Evolutionary conservation across 1,140 invertebrate genomes (phyloP).

Genomic region (Aphelenchoides besseyi): DNA sequence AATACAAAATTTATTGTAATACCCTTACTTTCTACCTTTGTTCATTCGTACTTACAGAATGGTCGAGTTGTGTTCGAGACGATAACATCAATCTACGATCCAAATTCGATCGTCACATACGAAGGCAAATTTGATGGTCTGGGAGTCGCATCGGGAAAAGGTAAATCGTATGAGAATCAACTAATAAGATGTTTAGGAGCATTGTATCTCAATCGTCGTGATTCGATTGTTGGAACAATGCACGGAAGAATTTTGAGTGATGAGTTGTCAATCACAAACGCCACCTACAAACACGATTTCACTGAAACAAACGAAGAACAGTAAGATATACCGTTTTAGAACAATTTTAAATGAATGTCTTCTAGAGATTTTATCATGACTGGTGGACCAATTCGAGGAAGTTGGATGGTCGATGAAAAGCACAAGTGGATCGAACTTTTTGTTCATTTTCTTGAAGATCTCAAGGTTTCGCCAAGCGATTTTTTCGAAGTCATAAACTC

Average conservation of each 20-base stretch:
- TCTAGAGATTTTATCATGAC: slow-evolving; percentile 16
- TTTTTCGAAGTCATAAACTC: not conserved
- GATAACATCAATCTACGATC: not conserved
- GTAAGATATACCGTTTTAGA: too few species aligned
- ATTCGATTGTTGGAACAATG: slow-evolving; percentile 31
- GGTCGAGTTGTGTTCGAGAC: slow-evolving; percentile 14
- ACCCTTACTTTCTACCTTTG: too few species aligned
- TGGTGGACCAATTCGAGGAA: not conserved
- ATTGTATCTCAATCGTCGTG: slow-evolving; percentile 25
- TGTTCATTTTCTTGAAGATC: slow-evolving; percentile 31
- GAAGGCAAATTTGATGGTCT: slow-evolving; percentile 37
- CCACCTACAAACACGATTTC: slow-evolving; percentile 25
- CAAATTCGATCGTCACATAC: slow-evolving; percentile 1
- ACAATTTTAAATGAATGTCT: not conserved
- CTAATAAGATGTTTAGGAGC: slow-evolving; percentile 18
- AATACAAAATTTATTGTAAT: slow-evolving; percentile 23
- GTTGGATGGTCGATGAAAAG: slow-evolving; percentile 22
- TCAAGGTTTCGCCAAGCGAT: not conserved
- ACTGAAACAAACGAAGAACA: not conserved
- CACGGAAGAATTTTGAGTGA: slow-evolving; percentile 27
- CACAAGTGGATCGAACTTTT: slow-evolving; percentile 34
- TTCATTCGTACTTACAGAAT: slow-evolving; percentile 21
- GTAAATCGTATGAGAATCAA: not conserved
- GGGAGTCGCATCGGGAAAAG: slow-evolving; percentile 34
- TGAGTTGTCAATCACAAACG: slow-evolving; percentile 32